phyloP scores from a whole-genome alignment of 2,113 vertebrate species.

The Pluvianellus socialis region DNA sequence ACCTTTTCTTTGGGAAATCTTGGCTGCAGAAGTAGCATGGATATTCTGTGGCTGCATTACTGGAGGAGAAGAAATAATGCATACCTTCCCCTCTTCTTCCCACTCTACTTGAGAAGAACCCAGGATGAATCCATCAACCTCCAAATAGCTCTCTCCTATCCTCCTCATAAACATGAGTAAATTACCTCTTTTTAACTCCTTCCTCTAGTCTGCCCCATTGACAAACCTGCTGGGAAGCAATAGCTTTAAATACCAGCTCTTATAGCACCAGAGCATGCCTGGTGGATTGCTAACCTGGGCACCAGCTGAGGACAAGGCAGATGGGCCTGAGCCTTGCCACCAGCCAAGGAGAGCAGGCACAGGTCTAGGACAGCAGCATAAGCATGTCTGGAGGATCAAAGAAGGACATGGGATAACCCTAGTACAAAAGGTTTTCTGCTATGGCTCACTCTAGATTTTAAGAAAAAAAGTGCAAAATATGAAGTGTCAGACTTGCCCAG shows the following conservation, averaged over 20 bases:
- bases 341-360: background rate
- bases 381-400: background rate
- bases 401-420: background rate
- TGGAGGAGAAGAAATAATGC: background rate
- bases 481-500: background rate
- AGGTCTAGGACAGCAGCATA: background rate
- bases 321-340: background rate
- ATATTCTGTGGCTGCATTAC: background rate
- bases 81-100: background rate
- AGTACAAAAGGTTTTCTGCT: background rate
- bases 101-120: background rate
- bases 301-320: background rate
- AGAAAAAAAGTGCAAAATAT: background rate
- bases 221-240: background rate
- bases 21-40: background rate
- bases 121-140: background rate
- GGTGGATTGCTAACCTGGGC: background rate
- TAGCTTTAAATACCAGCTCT: background rate
- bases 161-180: background rate
- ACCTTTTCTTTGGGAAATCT: background rate
- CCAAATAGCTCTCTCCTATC: background rate
- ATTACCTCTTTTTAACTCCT: background rate
- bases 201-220: background rate
- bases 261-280: background rate
- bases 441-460: background rate